Evolutionary conservation across 2,888 invertebrate genomes (phyloP).

Genomic region (Caenorhabditis wallacei): DNA sequence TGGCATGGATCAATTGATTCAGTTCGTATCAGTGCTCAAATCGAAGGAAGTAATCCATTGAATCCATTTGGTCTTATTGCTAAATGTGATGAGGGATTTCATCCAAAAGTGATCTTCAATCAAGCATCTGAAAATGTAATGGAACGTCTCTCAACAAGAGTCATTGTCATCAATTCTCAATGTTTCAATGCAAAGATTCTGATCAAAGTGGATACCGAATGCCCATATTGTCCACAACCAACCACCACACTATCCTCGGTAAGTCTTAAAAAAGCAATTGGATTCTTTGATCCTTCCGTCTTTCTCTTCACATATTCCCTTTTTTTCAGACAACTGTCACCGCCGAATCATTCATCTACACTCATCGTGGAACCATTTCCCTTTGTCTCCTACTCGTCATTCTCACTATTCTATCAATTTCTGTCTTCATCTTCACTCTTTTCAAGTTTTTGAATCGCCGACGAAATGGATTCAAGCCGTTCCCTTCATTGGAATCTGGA

Average conservation of each 20-base stretch:
- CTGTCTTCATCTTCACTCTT: neutral
- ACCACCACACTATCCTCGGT: constrained; percentile 7
- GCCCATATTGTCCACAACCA: constrained; percentile 55
- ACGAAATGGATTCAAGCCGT: constrained; percentile 19
- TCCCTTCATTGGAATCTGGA: constrained; percentile 45
- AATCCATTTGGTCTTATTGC: constrained; percentile 58
- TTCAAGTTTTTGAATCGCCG: neutral
- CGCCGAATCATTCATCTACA: constrained; percentile 10
- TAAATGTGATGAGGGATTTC: constrained; percentile 57
- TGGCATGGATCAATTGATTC: constrained; percentile 38
- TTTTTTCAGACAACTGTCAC: constrained; percentile 32
- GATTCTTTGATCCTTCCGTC: neutral
- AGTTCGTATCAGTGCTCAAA: constrained; percentile 35
- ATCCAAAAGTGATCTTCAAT: constrained; percentile 50
- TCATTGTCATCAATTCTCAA: constrained; percentile 44
- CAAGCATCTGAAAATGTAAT: constrained; percentile 20
- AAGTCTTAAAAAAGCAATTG: neutral
- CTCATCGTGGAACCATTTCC: neutral
- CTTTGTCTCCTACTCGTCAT: constrained; percentile 10
- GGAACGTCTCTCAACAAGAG: constrained; percentile 34
- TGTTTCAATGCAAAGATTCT: constrained; percentile 57
- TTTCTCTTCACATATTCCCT: neutral
- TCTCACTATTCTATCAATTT: constrained; percentile 4
- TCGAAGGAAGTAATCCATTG: constrained; percentile 50
- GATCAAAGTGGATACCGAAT: constrained; percentile 46